phyloP scores from a whole-genome alignment of 53 echinoderm and acorn worm genomes.

The Hippasteria phrygiana region DNA sequence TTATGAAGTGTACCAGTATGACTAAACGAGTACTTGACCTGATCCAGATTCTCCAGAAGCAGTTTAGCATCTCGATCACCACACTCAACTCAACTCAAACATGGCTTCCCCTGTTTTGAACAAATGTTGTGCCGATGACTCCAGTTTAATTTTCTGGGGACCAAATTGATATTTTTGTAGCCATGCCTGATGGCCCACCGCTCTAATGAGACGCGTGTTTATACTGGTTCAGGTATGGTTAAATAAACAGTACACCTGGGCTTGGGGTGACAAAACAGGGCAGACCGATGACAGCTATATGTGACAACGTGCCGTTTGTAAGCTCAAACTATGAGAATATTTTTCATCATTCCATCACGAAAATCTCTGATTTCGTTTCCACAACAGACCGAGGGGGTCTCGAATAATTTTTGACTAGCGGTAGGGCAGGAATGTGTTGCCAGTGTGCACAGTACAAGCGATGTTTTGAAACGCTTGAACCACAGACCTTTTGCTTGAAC shows the following conservation, averaged over 20 bases:
- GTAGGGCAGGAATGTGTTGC: too few relatives aligned
- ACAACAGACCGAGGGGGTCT: too few relatives aligned
- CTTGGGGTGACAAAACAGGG: constrained; percentile 7
- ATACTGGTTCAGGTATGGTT: constrained; percentile 35
- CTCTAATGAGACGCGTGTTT: constrained; percentile 41
- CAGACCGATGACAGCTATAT: background rate
- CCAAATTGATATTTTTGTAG: constrained; percentile 21
- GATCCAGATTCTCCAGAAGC: too few relatives aligned
- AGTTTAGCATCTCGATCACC: too few relatives aligned
- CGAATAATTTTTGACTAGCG: too few relatives aligned
- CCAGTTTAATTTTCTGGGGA: background rate
- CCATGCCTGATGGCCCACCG: background rate
- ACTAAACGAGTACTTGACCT: too few relatives aligned
- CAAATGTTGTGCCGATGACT: background rate
- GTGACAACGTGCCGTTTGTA: background rate
- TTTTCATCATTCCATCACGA: too few relatives aligned
- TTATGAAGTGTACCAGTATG: too few relatives aligned
- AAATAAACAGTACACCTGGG: constrained; percentile 45
- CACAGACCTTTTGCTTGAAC: too few relatives aligned
- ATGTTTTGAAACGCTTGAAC: too few relatives aligned
- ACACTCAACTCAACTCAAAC: background rate
- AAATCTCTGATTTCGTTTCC: too few relatives aligned
- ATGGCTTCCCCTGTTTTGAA: background rate
- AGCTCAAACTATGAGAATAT: background rate
- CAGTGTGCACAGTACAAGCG: too few relatives aligned